Conservation (phyloP, 2,113 vertebrate genomes). For the Turdus rufiventris region DNA sequence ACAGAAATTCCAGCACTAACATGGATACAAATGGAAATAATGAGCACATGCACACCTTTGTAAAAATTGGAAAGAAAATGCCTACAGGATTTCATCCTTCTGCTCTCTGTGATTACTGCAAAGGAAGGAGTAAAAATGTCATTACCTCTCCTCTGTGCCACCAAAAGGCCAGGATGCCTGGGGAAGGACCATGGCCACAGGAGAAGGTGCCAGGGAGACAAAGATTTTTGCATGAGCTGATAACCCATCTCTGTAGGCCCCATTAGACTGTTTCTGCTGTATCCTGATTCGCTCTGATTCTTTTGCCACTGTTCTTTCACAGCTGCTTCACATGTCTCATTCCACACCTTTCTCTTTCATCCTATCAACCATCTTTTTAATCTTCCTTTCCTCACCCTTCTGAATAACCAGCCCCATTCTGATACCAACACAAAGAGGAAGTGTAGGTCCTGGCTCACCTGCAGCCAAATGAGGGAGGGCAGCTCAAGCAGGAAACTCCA, state of each 20-base stretch:
- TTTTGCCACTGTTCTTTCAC: not conserved
- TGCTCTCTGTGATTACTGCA: not conserved
- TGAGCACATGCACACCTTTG: not conserved
- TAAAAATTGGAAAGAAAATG: not conserved
- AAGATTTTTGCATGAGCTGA: not conserved
- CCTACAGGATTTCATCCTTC: not conserved
- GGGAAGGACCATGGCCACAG: not conserved
- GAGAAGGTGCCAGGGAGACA: not conserved
- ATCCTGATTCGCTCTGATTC: not conserved
- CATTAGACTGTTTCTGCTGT: not conserved
- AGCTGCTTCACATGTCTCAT: not conserved
- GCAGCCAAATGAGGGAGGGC: not conserved
- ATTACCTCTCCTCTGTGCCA: not conserved
- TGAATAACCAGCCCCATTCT: not conserved
- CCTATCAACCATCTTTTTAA: not conserved
- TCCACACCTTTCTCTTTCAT: not conserved
- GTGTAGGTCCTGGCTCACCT: not conserved
- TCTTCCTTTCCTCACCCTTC: not conserved
- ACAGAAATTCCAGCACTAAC: not conserved
- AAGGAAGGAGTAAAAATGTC: not conserved
- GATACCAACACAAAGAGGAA: not conserved
- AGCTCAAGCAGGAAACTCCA: not conserved
- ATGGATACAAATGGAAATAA: not conserved
- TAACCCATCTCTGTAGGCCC: not conserved
- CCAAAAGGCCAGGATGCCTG: not conserved